Conservation (phyloP, 1,140 invertebrate species). For the Thalassaphorura encarpata region DNA sequence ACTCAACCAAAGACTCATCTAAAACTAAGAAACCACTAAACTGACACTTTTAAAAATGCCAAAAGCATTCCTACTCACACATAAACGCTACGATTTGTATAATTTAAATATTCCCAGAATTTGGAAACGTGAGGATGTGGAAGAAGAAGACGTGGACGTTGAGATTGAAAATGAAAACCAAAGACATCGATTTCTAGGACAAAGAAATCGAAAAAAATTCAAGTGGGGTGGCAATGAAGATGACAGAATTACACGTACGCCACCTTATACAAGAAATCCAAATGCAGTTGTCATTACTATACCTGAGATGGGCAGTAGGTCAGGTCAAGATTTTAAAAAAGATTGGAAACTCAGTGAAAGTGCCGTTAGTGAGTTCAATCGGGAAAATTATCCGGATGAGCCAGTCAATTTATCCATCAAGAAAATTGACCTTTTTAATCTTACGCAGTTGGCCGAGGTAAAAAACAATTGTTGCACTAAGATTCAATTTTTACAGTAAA, state of each 20-base stretch:
- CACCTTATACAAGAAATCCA: not conserved
- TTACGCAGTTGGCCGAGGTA: constrained; percentile 62
- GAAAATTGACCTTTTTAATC: constrained; percentile 53
- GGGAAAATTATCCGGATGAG: constrained; percentile 16
- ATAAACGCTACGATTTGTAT: constrained; percentile 44
- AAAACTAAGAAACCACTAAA: too few species aligned
- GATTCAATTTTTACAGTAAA: too few species aligned
- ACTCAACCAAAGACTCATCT: too few species aligned
- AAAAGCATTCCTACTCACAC: constrained; percentile 47
- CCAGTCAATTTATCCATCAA: constrained; percentile 30
- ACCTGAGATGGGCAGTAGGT: not conserved
- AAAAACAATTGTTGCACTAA: constrained; percentile 36
- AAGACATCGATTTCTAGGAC: not conserved
- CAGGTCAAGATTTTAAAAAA: not conserved
- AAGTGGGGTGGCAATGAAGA: too few species aligned
- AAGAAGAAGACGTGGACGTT: not conserved
- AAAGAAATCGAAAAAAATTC: not conserved
- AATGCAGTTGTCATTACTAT: not conserved
- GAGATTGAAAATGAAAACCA: too few species aligned
- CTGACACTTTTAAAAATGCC: constrained; percentile 42
- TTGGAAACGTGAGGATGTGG: constrained; percentile 1
- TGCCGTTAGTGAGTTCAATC: constrained; percentile 3
- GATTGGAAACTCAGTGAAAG: not conserved
- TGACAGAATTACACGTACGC: not conserved
- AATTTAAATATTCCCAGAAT: constrained; percentile 34